A percentile compares a stretch with the other conserved stretches of the same genome.
Evolutionary conservation across 2,113 vertebrate species (phyloP).

Genomic region (Falcunculus frontatus): DNA sequence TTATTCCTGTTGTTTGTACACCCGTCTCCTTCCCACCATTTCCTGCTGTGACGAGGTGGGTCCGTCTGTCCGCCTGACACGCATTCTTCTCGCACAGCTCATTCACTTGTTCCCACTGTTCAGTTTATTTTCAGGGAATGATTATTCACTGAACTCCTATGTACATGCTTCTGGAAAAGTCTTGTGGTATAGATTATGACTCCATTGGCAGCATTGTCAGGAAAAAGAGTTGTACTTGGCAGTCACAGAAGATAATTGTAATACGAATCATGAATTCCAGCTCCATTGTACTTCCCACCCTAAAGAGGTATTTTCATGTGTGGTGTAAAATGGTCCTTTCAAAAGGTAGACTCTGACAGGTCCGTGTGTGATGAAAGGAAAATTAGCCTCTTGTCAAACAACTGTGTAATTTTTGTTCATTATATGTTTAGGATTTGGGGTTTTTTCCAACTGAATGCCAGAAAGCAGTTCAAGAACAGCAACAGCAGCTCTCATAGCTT

Average conservation of each 20-base stretch:
- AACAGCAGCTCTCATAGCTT: not conserved
- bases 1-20: not conserved
- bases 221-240: conserved; percentile 44
- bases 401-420: not conserved
- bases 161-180: conserved; percentile 46
- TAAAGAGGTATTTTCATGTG: not conserved
- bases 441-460: not conserved
- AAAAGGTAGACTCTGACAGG: not conserved
- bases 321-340: not conserved
- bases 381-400: not conserved
- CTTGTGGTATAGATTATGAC: conserved; percentile 42
- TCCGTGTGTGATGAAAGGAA: not conserved
- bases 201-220: conserved; percentile 6
- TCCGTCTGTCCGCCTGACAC: not conserved
- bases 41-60: not conserved
- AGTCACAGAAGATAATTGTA: not conserved
- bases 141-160: conserved; percentile 30
- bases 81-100: conserved; percentile 16
- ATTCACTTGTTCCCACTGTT: conserved; percentile 31
- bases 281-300: not conserved
- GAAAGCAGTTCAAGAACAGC: not conserved
- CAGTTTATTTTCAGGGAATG: conserved; percentile 34
- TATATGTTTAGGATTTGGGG: not conserved
- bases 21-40: conserved; percentile 20
- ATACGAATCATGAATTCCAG: conserved; percentile 7